phyloP scores from a whole-genome alignment of 2,797 vertebrate genomes.

The Xenentodon cancila region DNA sequence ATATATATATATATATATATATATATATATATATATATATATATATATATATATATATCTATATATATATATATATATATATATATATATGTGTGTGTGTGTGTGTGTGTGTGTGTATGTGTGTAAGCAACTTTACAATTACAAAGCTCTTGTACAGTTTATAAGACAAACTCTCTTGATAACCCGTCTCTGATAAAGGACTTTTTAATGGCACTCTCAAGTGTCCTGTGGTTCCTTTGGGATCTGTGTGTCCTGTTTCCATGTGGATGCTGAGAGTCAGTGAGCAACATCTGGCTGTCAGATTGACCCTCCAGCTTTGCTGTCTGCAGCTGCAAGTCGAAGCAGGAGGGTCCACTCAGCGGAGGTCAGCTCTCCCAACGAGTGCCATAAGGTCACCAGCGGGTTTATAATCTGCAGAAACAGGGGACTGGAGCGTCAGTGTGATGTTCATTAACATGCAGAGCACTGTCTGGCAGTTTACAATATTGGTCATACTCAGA shows the following conservation, averaged over 20 bases:
- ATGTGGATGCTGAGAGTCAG: slow-evolving; percentile 70
- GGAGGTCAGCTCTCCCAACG: slow-evolving; percentile 80
- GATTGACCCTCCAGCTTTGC: slow-evolving; percentile 76
- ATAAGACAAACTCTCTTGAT: slow-evolving; percentile 19
- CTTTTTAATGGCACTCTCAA: slow-evolving; percentile 36
- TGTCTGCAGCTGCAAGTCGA: slow-evolving; percentile 80
- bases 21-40: no score
- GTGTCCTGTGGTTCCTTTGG: slow-evolving; percentile 59
- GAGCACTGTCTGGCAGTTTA: slow-evolving; percentile 62
- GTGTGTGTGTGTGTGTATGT: no score
- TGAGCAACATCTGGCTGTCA: slow-evolving; percentile 79
- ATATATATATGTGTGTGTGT: no score
- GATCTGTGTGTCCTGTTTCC: slow-evolving; percentile 64
- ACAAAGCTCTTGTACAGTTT: neutral
- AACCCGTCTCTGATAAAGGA: slow-evolving; percentile 24
- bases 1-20: no score
- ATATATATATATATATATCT: no score
- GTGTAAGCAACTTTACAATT: neutral
- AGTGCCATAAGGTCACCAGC: slow-evolving; percentile 78
- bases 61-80: no score
- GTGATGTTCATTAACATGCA: slow-evolving; percentile 70
- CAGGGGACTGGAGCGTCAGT: slow-evolving; percentile 67
- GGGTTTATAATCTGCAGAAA: slow-evolving; percentile 76
- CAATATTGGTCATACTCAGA: slow-evolving; percentile 62
- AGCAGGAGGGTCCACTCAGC: slow-evolving; percentile 77